These are phyloP conservation scores for Catharus bicknelli DNA, from an alignment of 2,113 vertebrate species.

Conservation along the genomic window DNA sequence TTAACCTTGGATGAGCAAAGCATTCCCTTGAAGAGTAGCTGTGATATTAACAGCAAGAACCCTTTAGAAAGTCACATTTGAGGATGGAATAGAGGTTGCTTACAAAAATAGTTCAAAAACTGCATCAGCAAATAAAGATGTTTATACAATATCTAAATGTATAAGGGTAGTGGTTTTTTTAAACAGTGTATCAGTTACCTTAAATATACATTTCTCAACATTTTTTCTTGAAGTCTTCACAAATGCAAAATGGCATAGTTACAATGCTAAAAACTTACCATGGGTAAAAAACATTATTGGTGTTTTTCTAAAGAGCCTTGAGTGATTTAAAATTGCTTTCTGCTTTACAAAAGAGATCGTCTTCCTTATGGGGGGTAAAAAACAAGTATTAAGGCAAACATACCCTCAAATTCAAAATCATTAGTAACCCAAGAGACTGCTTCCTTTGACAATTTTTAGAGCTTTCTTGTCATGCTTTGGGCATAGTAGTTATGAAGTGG, in stretches of 20 bases:
- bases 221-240: background rate
- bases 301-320: background rate
- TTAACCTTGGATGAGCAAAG: background rate
- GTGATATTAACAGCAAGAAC: background rate
- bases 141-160: background rate
- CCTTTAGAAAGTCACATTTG: background rate
- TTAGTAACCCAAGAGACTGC: background rate
- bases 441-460: background rate
- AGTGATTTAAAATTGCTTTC: background rate
- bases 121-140: background rate
- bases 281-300: background rate
- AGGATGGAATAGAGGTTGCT: background rate
- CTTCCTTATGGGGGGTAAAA: rapidly evolving
- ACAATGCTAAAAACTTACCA: background rate
- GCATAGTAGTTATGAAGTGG: background rate
- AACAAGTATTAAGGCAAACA: background rate
- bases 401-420: background rate
- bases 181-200: background rate
- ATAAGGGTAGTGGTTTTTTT: rapidly evolving
- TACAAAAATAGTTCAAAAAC: background rate
- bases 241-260: background rate
- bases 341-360: background rate
- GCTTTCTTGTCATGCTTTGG: background rate
- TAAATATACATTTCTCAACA: background rate
- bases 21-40: background rate